A percentile compares a stretch with the other conserved stretches of the same genome.
Conservation (phyloP, 2,113 vertebrate genomes). For the Panthera tigris region DNA sequence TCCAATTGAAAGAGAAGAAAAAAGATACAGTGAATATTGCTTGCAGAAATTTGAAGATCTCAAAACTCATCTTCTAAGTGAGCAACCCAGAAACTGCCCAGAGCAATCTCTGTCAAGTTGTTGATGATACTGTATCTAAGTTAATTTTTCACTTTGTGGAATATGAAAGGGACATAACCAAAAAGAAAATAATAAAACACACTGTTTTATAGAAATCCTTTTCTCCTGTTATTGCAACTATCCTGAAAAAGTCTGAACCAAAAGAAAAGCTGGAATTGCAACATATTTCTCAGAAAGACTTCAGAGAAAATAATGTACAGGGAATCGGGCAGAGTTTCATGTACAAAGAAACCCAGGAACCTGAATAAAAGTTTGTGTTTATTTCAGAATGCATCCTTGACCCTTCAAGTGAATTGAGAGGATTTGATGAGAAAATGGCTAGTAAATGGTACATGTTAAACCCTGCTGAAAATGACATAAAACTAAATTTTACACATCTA, state of each 20-base stretch:
- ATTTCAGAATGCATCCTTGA: constrained; percentile 52
- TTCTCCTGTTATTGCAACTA: constrained; percentile 77
- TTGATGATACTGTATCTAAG: constrained; percentile 91
- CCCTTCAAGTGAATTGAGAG: constrained; percentile 61
- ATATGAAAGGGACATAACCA: constrained; percentile 79
- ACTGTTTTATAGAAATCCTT: constrained; percentile 81
- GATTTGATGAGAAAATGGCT: constrained; percentile 58
- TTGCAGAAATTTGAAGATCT: neutral
- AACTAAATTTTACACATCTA: constrained; percentile 40
- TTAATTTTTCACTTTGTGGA: constrained; percentile 88
- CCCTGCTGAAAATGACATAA: constrained; percentile 48
- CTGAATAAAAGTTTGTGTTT: constrained; percentile 50
- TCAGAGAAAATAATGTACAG: constrained; percentile 57
- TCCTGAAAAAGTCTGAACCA: constrained; percentile 74
- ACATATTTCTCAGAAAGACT: constrained; percentile 68
- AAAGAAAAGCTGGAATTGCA: constrained; percentile 77
- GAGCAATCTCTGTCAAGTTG: constrained; percentile 89
- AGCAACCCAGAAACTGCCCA: constrained; percentile 90
- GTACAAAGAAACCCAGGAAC: constrained; percentile 48
- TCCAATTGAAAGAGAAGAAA: neutral
- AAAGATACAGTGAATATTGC: neutral
- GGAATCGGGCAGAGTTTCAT: constrained; percentile 41
- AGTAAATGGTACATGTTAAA: constrained; percentile 55
- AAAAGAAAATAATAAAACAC: constrained; percentile 89
- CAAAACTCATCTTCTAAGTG: constrained; percentile 88